Evolutionary conservation across 2,888 invertebrate species (phyloP).

Genomic region (Gonocerus acuteangulatus): DNA sequence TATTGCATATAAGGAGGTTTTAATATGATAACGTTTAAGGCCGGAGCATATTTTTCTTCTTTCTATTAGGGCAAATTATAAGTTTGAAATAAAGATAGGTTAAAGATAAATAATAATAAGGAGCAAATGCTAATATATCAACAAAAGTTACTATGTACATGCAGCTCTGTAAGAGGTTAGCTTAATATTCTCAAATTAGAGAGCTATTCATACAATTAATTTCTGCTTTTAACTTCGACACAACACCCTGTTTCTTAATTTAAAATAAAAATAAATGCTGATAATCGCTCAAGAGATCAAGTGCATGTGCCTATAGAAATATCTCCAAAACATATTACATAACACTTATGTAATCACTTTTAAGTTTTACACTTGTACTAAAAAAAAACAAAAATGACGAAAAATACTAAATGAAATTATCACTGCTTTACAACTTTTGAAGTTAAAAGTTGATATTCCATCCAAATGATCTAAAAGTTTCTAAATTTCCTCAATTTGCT

Average conservation of each 20-base stretch:
- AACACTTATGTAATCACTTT: background rate
- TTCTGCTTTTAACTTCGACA: background rate
- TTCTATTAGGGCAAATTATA: background rate
- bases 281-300: constrained; percentile 15
- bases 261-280: constrained; percentile 15
- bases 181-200: no score
- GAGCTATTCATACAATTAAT: no score
- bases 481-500: constrained; percentile 24
- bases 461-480: constrained; percentile 3
- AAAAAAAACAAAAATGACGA: background rate
- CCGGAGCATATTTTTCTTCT: constrained; percentile 2
- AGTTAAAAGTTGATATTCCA: constrained; percentile 5
- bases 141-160: no score
- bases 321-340: background rate
- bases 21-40: constrained; percentile 7
- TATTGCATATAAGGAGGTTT: constrained; percentile 13
- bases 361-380: background rate
- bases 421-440: constrained; percentile 11
- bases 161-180: no score
- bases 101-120: no score
- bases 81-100: no score
- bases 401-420: constrained; percentile 4
- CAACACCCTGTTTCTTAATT: constrained; percentile 11
- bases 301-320: background rate
- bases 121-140: no score